Percentiles rank a stretch among this genome's conserved stretches.
These are phyloP conservation scores for Gastracanthus pulcherrimus DNA, from an alignment of 2,888 invertebrate species.

Conservation along the genomic window DNA sequence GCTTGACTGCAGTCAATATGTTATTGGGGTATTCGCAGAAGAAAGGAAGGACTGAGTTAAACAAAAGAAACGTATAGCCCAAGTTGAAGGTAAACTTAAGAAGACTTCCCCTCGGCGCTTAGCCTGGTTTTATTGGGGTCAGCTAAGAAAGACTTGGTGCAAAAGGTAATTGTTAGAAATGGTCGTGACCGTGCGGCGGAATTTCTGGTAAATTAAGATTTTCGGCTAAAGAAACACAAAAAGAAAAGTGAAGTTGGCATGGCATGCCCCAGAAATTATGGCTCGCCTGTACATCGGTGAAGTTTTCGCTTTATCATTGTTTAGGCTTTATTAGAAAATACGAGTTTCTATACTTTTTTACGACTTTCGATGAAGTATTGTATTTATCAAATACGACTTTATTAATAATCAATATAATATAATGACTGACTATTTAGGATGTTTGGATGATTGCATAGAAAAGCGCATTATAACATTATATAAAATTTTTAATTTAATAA, in stretches of 20 bases:
- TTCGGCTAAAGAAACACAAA: conserved; percentile 16
- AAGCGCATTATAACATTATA: too few species aligned
- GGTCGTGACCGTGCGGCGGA: conserved; percentile 1
- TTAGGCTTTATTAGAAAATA: conserved; percentile 31
- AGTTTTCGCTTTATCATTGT: conserved; percentile 39
- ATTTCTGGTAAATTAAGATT: conserved; percentile 49
- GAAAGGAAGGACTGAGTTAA: conserved; percentile 3
- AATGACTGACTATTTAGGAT: too few species aligned
- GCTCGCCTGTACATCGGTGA: not conserved
- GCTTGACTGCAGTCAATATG: conserved; percentile 5
- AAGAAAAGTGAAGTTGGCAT: conserved; percentile 33
- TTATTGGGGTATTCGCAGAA: conserved; percentile 18
- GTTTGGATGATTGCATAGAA: too few species aligned
- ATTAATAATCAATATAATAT: too few species aligned
- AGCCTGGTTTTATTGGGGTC: conserved; percentile 42
- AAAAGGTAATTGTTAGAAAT: conserved; percentile 55
- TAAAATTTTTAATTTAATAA: too few species aligned
- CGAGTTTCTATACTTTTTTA: conserved; percentile 1
- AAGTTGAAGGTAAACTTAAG: conserved; percentile 15
- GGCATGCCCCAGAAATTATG: conserved; percentile 23
- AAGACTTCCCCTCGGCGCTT: conserved; percentile 11
- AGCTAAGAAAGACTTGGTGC: conserved; percentile 6
- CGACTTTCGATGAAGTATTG: not conserved
- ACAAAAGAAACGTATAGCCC: conserved; percentile 12
- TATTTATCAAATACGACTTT: not conserved